Evolutionary conservation across 2,113 vertebrate genomes (phyloP), one percentile per base, ranked within the genome.

Genomic region (Serinus canaria): DNA sequence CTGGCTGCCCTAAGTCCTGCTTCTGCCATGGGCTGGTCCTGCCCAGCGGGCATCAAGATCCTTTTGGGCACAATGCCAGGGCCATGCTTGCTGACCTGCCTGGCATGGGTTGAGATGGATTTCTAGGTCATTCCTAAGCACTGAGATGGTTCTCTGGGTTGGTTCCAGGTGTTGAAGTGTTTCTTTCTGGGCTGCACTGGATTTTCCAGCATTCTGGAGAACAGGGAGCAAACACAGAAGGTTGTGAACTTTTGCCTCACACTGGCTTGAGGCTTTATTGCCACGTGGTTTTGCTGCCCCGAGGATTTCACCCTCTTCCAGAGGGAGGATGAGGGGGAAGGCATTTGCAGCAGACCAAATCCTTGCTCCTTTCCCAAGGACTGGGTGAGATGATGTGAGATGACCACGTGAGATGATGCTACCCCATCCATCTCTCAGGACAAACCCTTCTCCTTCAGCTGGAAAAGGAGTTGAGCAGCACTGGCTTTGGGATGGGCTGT

Each of bases 201-300:
- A 9, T 43, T 63, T 44, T 20, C 70, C 7, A 39, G 17, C 1
- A 2, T 74, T 68, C 59, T 30, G 22, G 66, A 79, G 73, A 55
- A 1, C 8, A 12, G 31, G 21, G 9, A 15, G 7, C 41, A 46
- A 55, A 46, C 0, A 3, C 14, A 20, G 69, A 41, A 13, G 13
- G 21, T 64, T 46, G 15, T 39, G 17, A 13, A 0, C 0, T 27
- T 74, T 60, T 15, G 2, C 11, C 35, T 14, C 27, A 18, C 0
- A 0, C 9, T n/a, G 63, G 8, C 23, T 49, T 43, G 53, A 62
- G 41, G 62, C 23, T 74, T 58, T 47, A 4, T 50, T 7, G 0
- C n/a, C 4, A 1, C 24, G 23, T 49, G 3, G 33, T 44, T 77
- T 39, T 72, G 33, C 30, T 89, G 52, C 37, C 35, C 31, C 4